A percentile compares a stretch with the other conserved stretches of the same genome.
Conservation (phyloP, 2,888 invertebrate species). For the Chaitophorus viminalis region DNA sequence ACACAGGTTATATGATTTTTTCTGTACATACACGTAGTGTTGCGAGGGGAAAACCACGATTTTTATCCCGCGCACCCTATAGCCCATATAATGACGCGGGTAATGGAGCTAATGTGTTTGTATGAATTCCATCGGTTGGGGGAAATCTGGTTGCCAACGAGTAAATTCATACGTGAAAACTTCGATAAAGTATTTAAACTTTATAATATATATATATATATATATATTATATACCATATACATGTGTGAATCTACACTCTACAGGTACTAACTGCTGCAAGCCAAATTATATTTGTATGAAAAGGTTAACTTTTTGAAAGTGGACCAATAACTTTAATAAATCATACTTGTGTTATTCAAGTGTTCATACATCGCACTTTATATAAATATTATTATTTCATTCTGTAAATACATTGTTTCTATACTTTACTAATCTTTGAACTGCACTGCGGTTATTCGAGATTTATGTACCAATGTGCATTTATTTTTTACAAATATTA, state of each 20-base stretch:
- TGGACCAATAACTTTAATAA: no score
- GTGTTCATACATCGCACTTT: no score
- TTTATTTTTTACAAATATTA: constrained; percentile 26
- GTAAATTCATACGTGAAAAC: not conserved
- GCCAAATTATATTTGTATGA: no score
- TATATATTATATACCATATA: not conserved
- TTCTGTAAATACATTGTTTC: no score
- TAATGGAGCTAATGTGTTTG: constrained; percentile 56
- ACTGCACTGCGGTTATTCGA: not conserved
- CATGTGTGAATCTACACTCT: no score
- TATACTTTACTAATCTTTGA: no score
- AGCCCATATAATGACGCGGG: not conserved
- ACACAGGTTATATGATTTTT: constrained; percentile 39
- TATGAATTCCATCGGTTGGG: constrained; percentile 20
- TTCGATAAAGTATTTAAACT: not conserved
- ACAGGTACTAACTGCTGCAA: no score
- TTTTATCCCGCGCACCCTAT: constrained; percentile 44
- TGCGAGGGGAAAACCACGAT: constrained; percentile 28
- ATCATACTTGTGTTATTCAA: no score
- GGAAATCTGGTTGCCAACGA: not conserved
- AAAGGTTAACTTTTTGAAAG: no score
- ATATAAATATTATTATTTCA: no score
- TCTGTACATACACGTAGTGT: not conserved
- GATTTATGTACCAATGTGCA: not conserved
- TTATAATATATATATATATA: no score